These are phyloP conservation scores for Knipowitschia caucasica DNA, from an alignment of 2,797 vertebrate genomes.

Conservation along the genomic window DNA sequence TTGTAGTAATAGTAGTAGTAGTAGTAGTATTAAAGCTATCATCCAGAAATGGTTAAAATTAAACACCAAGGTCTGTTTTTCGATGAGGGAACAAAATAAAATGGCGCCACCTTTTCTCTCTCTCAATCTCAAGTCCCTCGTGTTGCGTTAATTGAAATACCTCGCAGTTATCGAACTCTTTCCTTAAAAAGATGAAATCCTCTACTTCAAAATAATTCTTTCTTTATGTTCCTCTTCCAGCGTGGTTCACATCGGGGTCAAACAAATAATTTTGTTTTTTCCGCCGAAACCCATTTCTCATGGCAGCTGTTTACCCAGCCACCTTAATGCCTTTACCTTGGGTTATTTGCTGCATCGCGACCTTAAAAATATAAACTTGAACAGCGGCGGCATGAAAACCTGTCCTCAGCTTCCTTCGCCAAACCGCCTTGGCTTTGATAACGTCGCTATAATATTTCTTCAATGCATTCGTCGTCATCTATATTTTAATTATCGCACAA, in stretches of 20 bases:
- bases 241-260: neutral
- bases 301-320: neutral
- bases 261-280: neutral
- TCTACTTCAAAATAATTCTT: neutral
- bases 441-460: neutral
- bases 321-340: neutral
- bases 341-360: neutral
- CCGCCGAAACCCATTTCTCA: neutral
- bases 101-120: too few relatives aligned
- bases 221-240: neutral
- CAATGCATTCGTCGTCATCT: constrained; percentile 4
- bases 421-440: neutral
- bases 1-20: too few relatives aligned
- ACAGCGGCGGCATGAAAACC: neutral
- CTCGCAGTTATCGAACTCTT: neutral
- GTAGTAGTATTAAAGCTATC: too few relatives aligned
- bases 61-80: too few relatives aligned
- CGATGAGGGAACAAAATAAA: too few relatives aligned
- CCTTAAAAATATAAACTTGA: neutral
- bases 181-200: neutral
- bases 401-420: neutral
- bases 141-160: neutral
- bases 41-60: too few relatives aligned
- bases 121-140: neutral
- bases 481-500: constrained; percentile 1